Percentiles rank a stretch among this genome's conserved stretches.
Evolutionary conservation across 2,113 vertebrate species (phyloP).

Genomic region (Himantopus leucocephalus): DNA sequence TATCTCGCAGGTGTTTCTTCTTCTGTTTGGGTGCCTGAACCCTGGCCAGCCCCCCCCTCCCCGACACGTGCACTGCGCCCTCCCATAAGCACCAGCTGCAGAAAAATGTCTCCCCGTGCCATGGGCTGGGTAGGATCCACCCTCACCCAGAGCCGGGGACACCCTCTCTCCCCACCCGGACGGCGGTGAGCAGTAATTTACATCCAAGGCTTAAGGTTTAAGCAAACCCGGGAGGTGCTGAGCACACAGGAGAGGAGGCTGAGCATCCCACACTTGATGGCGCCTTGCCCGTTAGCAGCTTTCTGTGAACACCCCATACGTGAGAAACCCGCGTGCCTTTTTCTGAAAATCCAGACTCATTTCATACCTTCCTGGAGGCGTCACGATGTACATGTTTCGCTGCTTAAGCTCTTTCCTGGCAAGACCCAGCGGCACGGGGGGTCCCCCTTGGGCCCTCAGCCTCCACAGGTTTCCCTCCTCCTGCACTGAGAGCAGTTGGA

Average conservation of each 20-base stretch:
- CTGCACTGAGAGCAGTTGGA: neutral
- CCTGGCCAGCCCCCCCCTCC: neutral
- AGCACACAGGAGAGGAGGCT: neutral
- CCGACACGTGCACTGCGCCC: fast-evolving
- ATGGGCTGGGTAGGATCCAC: neutral
- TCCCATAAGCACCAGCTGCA: neutral
- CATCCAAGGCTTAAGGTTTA: neutral
- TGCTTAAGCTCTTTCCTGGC: neutral
- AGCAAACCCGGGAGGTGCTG: neutral
- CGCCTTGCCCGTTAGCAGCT: neutral
- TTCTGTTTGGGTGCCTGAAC: neutral
- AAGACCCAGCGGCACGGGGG: neutral
- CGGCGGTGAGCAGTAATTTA: neutral
- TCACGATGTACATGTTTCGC: neutral
- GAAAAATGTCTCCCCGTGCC: neutral
- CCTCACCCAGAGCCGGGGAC: neutral
- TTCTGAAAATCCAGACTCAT: neutral
- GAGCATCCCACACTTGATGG: neutral
- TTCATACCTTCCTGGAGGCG: neutral
- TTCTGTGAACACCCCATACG: neutral
- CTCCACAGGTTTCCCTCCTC: neutral
- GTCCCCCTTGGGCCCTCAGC: neutral
- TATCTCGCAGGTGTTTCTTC: neutral
- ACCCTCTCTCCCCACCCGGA: fast-evolving
- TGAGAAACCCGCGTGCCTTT: neutral